phyloP scores from a whole-genome alignment of 2,888 invertebrate species.

The Dasypolia templi region DNA sequence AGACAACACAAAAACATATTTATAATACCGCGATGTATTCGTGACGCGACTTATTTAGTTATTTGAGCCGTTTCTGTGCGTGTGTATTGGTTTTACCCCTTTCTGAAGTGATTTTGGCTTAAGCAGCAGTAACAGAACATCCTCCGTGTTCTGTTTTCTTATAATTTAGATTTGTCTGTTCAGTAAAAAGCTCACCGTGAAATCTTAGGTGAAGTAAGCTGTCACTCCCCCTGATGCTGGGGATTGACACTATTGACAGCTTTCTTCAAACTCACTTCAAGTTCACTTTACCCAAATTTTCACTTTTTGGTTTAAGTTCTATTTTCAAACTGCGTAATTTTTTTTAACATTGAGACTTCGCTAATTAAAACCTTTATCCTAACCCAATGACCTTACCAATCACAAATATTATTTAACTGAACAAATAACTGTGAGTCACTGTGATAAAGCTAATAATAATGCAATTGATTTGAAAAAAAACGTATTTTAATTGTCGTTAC shows the following conservation, averaged over 20 bases:
- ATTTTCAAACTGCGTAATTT: not conserved
- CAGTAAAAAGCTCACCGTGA: not conserved
- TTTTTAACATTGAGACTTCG: not conserved
- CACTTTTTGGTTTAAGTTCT: not conserved
- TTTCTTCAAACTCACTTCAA: not conserved
- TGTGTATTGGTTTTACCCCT: constrained; percentile 45
- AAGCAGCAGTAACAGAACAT: not conserved
- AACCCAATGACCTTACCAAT: constrained; percentile 54
- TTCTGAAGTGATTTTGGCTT: constrained; percentile 30
- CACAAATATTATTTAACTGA: constrained; percentile 50
- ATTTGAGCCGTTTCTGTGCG: constrained; percentile 34
- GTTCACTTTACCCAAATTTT: not conserved
- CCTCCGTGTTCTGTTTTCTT: constrained; percentile 21
- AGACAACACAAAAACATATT: constrained; percentile 80
- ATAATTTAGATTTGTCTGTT: not conserved
- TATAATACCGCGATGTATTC: constrained; percentile 68
- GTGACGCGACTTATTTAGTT: constrained; percentile 50
- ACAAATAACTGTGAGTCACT: constrained; percentile 48
- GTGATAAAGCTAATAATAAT: constrained; percentile 51
- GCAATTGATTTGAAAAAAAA: constrained; percentile 45
- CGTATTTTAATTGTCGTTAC: not conserved
- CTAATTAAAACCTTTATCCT: constrained; percentile 29
- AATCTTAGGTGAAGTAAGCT: not conserved
- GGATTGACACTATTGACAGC: not conserved
- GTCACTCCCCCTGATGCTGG: not conserved